A percentile compares a stretch with the other conserved stretches of the same genome.
Evolutionary conservation across 2,888 invertebrate species (phyloP).

Genomic region (Chelonus formosanus): DNA sequence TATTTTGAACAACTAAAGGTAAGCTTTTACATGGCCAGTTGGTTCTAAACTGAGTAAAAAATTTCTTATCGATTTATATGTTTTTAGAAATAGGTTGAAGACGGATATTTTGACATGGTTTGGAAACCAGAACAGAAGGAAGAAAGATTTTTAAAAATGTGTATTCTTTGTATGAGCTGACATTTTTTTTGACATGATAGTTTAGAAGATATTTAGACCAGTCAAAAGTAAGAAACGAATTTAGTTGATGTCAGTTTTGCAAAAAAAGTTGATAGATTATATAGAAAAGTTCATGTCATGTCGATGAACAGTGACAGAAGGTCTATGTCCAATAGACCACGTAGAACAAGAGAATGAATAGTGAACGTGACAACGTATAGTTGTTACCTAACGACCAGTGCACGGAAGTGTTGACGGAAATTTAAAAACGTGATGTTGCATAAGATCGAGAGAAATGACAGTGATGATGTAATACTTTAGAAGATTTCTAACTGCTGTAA

Average conservation of each 20-base stretch:
- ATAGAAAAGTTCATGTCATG: too few species aligned
- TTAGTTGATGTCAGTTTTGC: too few species aligned
- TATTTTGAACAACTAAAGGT: conserved; percentile 7
- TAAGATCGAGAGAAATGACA: background rate
- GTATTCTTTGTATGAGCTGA: background rate
- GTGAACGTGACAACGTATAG: background rate
- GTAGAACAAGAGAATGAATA: too few species aligned
- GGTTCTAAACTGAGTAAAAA: too few species aligned
- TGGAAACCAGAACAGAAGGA: background rate
- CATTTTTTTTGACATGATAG: too few species aligned
- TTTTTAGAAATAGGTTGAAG: background rate
- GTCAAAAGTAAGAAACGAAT: too few species aligned
- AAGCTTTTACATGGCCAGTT: too few species aligned
- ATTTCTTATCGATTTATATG: background rate
- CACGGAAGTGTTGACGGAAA: conserved; percentile 1
- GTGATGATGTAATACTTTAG: background rate
- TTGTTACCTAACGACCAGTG: background rate
- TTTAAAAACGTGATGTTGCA: conserved; percentile 9
- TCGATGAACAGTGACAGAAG: too few species aligned
- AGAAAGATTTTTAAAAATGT: background rate
- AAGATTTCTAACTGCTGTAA: too few species aligned
- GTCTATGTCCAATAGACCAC: too few species aligned
- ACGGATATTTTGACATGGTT: background rate
- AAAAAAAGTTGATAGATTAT: too few species aligned
- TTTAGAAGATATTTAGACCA: too few species aligned